phyloP scores from a whole-genome alignment of 2,888 invertebrate species.

The Cosmorhoe ocellata region DNA sequence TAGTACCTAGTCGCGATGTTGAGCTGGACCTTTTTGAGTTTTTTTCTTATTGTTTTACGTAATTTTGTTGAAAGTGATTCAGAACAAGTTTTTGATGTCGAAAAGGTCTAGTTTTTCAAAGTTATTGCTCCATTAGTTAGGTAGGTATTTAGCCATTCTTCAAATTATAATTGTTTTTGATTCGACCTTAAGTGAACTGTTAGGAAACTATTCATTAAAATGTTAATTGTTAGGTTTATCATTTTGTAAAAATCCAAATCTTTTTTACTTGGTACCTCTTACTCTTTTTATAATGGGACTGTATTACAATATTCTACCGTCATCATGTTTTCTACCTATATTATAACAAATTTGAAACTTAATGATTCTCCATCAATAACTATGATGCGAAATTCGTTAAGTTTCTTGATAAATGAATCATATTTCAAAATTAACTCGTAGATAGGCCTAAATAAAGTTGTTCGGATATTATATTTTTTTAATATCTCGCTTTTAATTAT shows the following conservation, averaged over 20 bases:
- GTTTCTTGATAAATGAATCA: too few relatives aligned
- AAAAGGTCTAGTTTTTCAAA: slow-evolving; percentile 71
- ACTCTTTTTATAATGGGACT: too few relatives aligned
- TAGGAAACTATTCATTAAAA: slow-evolving; percentile 40
- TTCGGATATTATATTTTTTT: too few relatives aligned
- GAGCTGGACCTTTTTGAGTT: slow-evolving; percentile 64
- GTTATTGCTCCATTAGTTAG: slow-evolving; percentile 80
- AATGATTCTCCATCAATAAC: too few relatives aligned
- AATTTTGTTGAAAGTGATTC: slow-evolving; percentile 38
- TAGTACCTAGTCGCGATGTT: slow-evolving; percentile 74
- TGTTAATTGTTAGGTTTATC: slow-evolving; percentile 47
- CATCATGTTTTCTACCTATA: too few relatives aligned
- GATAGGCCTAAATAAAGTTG: too few relatives aligned
- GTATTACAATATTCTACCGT: too few relatives aligned
- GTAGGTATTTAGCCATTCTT: slow-evolving; percentile 77
- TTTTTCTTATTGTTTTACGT: slow-evolving; percentile 40
- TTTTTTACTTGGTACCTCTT: too few relatives aligned
- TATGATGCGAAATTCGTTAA: too few relatives aligned
- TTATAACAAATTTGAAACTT: too few relatives aligned
- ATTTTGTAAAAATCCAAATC: neutral
- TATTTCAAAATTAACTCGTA: too few relatives aligned
- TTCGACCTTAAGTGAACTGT: slow-evolving; percentile 65
- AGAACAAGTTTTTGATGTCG: slow-evolving; percentile 45
- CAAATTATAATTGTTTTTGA: slow-evolving; percentile 67
- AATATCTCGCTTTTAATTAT: too few relatives aligned